These are phyloP conservation scores for Pyrocephalus nanus DNA, from an alignment of 2,797 vertebrate species.

Conservation along the genomic window DNA sequence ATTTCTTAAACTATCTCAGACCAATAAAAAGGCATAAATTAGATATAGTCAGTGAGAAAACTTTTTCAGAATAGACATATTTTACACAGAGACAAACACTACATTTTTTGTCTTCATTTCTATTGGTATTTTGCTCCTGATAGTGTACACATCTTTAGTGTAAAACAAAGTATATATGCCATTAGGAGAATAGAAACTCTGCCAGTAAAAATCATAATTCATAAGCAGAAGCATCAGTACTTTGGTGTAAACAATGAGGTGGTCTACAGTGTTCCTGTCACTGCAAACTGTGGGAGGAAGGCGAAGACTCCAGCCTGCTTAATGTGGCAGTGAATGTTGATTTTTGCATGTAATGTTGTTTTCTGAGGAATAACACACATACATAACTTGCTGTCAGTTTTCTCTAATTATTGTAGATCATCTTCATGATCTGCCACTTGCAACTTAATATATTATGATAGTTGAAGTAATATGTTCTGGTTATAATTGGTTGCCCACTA, in stretches of 20 bases:
- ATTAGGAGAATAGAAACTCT: conserved; percentile 31
- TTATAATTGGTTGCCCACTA: conserved; percentile 73
- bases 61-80: neutral
- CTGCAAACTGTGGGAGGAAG: conserved; percentile 14
- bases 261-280: neutral
- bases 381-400: conserved; percentile 33
- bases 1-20: conserved; percentile 4
- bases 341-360: conserved; percentile 6
- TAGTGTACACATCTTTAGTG: neutral
- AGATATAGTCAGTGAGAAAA: neutral
- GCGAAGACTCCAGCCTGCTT: neutral
- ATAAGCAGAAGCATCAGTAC: conserved; percentile 20
- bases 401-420: conserved; percentile 69
- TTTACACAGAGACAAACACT: neutral
- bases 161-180: neutral
- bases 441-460: conserved; percentile 53
- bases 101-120: neutral
- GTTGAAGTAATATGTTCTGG: conserved; percentile 57
- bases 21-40: neutral
- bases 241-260: neutral
- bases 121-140: neutral
- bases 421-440: conserved; percentile 55
- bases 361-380: conserved; percentile 7
- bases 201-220: conserved; percentile 34
- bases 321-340: conserved; percentile 23